Evolutionary conservation across 2,797 vertebrate genomes (phyloP).

Genomic region (Lophius americanus): DNA sequence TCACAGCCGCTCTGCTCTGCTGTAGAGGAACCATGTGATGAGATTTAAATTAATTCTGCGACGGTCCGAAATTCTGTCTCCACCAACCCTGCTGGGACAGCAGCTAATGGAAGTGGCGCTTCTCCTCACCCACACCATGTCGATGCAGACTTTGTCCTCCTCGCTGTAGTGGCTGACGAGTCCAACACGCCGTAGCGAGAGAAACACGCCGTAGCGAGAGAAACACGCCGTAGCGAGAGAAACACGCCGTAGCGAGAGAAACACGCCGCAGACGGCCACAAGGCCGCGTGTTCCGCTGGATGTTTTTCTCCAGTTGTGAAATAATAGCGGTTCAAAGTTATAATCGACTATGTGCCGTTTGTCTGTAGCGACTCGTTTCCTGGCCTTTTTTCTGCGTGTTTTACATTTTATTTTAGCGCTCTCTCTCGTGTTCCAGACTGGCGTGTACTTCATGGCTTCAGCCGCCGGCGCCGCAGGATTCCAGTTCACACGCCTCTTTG

Average conservation of each 20-base stretch:
- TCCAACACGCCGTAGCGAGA: too few relatives aligned
- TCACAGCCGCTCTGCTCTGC: conserved; percentile 68
- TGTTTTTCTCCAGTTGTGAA: conserved; percentile 9
- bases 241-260: too few relatives aligned
- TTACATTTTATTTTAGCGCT: conserved; percentile 9
- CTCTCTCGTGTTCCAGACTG: conserved; percentile 12
- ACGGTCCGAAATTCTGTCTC: conserved; percentile 76
- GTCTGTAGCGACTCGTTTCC: conserved; percentile 10
- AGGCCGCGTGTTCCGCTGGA: conserved; percentile 24
- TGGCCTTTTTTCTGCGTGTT: background rate
- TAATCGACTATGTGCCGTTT: conserved; percentile 6
- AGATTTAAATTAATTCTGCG: conserved; percentile 86
- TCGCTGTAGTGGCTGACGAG: conserved; percentile 62
- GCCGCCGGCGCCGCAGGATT: conserved; percentile 33
- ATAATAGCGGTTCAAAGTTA: conserved; percentile 21
- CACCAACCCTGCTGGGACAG: conserved; percentile 69
- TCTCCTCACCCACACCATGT: conserved; percentile 55
- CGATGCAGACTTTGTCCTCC: conserved; percentile 45
- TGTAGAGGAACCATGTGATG: conserved; percentile 78
- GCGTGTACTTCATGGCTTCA: conserved; percentile 47
- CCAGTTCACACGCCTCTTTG: conserved; percentile 33
- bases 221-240: too few relatives aligned
- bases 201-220: too few relatives aligned
- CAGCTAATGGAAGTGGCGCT: conserved; percentile 63
- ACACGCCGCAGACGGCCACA: conserved; percentile 29